Base-by-base conservation (phyloP, 2,888 invertebrate genomes). In the Petrolisthes cinctipes region DNA sequence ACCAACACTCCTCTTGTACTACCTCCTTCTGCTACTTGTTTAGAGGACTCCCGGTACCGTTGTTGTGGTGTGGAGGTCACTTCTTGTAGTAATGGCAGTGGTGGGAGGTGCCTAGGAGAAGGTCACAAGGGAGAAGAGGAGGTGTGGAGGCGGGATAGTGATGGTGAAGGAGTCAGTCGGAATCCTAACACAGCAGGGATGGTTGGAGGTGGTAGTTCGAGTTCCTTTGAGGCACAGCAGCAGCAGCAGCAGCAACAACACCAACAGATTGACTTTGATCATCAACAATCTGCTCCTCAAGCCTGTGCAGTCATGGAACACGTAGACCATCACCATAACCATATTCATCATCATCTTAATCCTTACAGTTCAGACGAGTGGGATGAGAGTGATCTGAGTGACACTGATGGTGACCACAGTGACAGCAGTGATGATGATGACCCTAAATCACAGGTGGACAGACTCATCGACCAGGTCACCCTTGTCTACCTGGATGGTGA, bases 401-500 rank as follows among this genome's bases (percentile, higher is more conserved):
- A 86, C 68, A 84, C 89, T n/a, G 89, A 88, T 51, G 82, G 82
- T 4, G 90, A 90, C 56, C 90, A 90, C 71, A 89, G 89, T 82
- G 90, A 90, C 76, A 89, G 89, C 86, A 90, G 90, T 82, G 90
- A 90, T 68, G 90, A 90, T 79, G 90, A 90, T 81, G 89, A 90
- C 68, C 90, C 90, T n/a, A 90, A 89, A 73, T 90, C 90, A 54
- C 90, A 90, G 86, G 90, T 90, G 75, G 90, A 90, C 75, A 53
- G 90, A 20, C 80, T 89, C 73, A 90, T 90, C 51, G 89, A 90
- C 73, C 56, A 88, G 66, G 90, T 88, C 57, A 87, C 90, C 20
- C 82, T 89, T 7, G 86, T 89, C 37, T 89, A 89, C 78, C 84
- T 90, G 89, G 90, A 90, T 66, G 90, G 90, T n/a, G 90, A 90